Percentiles rank a stretch among this genome's conserved stretches.
phyloP scores from a whole-genome alignment of 2,888 invertebrate genomes.

The Metalampra italica region DNA sequence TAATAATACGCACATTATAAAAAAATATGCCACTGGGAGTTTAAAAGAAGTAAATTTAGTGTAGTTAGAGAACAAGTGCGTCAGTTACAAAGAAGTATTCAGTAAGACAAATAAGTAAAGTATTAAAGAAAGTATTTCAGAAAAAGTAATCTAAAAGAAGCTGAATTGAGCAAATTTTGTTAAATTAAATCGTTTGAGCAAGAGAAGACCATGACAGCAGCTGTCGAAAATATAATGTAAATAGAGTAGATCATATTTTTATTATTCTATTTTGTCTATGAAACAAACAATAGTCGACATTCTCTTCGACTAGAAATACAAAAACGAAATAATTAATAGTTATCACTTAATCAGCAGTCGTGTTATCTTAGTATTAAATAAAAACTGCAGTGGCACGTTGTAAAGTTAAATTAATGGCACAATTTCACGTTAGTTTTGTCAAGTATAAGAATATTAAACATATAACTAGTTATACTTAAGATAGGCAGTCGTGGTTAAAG shows the following conservation, averaged over 20 bases:
- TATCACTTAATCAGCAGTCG: slow-evolving; percentile 75
- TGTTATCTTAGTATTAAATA: slow-evolving; percentile 69
- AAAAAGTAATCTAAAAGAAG: slow-evolving; percentile 27
- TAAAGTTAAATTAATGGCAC: slow-evolving; percentile 78
- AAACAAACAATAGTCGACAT: slow-evolving; percentile 55
- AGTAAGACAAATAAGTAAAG: slow-evolving; percentile 3
- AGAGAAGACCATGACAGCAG: slow-evolving; percentile 62
- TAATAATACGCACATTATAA: slow-evolving; percentile 60
- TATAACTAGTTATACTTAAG: slow-evolving; percentile 45
- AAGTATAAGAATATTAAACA: slow-evolving; percentile 65
- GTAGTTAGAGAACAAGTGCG: slow-evolving; percentile 45
- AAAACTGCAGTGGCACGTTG: slow-evolving; percentile 72
- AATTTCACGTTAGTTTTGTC: slow-evolving; percentile 76
- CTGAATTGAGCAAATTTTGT: slow-evolving; percentile 73
- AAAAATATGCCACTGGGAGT: slow-evolving; percentile 65
- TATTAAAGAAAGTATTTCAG: background rate
- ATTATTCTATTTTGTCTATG: slow-evolving; percentile 28
- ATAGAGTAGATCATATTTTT: slow-evolving; percentile 27
- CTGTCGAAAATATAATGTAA: slow-evolving; percentile 53
- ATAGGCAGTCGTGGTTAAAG: slow-evolving; percentile 39
- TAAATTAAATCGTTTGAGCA: slow-evolving; percentile 72
- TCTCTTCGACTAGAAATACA: slow-evolving; percentile 74
- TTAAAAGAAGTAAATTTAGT: slow-evolving; percentile 32
- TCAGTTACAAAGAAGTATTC: slow-evolving; percentile 15
- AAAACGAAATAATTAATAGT: slow-evolving; percentile 61